phyloP scores from a whole-genome alignment of 2,888 invertebrate genomes.

The Nudaria mundana region DNA sequence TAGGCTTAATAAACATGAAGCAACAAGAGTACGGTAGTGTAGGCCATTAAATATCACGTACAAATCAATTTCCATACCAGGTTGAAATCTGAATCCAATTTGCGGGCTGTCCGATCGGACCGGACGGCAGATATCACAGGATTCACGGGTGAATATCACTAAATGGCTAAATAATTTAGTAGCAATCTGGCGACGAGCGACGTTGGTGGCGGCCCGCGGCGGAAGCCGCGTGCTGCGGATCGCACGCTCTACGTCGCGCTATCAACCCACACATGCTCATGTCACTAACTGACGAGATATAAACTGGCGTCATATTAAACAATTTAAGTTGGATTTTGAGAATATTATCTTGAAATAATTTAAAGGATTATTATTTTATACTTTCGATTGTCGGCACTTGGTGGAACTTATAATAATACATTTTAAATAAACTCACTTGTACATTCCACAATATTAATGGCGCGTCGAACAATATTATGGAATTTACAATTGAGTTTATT shows the following conservation, averaged over 20 bases:
- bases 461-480: no score
- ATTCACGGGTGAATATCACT: constrained; percentile 69
- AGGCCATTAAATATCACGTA: constrained; percentile 72
- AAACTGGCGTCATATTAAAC: no score
- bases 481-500: no score
- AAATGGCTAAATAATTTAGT: constrained; percentile 80
- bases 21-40: constrained; percentile 26
- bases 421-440: no score
- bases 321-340: no score
- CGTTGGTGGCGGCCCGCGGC: constrained; percentile 42
- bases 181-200: constrained; percentile 60
- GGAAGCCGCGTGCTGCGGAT: constrained; percentile 42
- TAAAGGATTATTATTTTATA: no score
- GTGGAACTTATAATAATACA: no score
- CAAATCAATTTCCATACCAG: constrained; percentile 74
- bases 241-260: constrained; percentile 25
- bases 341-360: no score
- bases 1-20: constrained; percentile 22
- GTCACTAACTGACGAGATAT: constrained; percentile 16
- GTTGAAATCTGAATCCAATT: constrained; percentile 80
- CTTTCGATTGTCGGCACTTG: no score
- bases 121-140: constrained; percentile 62
- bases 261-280: constrained; percentile 10
- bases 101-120: constrained; percentile 75
- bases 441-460: no score